These are phyloP conservation scores for Ormyrus labotus DNA, from an alignment of 2,888 invertebrate genomes.

Conservation along the genomic window DNA sequence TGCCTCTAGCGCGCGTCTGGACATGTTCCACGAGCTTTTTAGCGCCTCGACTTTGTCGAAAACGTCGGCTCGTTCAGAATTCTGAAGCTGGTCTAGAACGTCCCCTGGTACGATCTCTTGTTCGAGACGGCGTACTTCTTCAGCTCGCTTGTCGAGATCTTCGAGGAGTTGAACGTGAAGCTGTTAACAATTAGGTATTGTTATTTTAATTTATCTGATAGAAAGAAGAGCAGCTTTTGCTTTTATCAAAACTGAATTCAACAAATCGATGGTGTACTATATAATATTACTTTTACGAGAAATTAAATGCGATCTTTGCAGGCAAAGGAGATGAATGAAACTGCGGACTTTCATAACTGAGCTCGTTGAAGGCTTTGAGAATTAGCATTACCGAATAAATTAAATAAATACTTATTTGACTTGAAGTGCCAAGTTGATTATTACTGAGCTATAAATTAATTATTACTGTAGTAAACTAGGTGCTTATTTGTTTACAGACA, in stretches of 20 bases:
- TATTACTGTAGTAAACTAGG: background rate
- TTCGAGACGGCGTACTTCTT: constrained; percentile 78
- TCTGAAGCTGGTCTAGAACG: constrained; percentile 81
- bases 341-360: too few species aligned
- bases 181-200: constrained; percentile 67
- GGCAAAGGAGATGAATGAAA: too few species aligned
- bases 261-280: too few species aligned
- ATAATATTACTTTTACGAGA: too few species aligned
- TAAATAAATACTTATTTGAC: too few species aligned
- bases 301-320: too few species aligned
- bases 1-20: constrained; percentile 79
- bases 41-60: constrained; percentile 81
- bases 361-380: too few species aligned
- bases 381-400: too few species aligned
- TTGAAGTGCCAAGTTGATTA: too few species aligned
- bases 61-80: constrained; percentile 81
- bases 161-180: constrained; percentile 84
- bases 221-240: too few species aligned
- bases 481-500: background rate
- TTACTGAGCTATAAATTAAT: background rate
- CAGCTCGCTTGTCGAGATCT: constrained; percentile 84
- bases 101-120: constrained; percentile 73
- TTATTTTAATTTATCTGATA: too few species aligned
- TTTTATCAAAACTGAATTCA: too few species aligned
- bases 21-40: constrained; percentile 81